phyloP scores from a whole-genome alignment of 2,888 invertebrate genomes.

The Corbicula japonica region DNA sequence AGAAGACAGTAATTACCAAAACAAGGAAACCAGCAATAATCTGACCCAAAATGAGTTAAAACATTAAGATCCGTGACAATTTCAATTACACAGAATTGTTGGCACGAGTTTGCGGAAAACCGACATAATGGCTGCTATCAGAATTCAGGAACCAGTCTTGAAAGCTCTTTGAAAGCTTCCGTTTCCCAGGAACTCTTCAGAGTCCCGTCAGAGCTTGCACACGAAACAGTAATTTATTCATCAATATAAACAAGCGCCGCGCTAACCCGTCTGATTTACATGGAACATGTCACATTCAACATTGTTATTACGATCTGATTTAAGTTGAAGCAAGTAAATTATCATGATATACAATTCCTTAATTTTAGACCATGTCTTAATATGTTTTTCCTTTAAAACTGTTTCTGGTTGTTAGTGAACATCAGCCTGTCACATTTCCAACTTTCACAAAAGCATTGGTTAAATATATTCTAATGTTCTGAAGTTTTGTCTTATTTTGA shows the following conservation, averaged over 20 bases:
- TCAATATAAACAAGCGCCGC: conserved; percentile 59
- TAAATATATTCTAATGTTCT: no score
- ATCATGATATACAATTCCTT: conserved; percentile 64
- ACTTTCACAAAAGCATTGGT: no score
- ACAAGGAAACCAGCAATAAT: conserved; percentile 33
- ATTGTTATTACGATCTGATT: conserved; percentile 63
- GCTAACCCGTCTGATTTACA: conserved; percentile 59
- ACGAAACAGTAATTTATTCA: conserved; percentile 69
- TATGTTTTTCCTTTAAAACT: conserved; percentile 65
- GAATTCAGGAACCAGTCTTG: conserved; percentile 59
- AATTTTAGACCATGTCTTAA: conserved; percentile 58
- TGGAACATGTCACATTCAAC: conserved; percentile 66
- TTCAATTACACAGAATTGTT: conserved; percentile 40
- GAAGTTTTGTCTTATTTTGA: no score
- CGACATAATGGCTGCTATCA: conserved; percentile 62
- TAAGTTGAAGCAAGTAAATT: conserved; percentile 58
- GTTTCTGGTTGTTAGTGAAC: conserved; percentile 56
- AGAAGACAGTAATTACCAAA: conserved; percentile 26
- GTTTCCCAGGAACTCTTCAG: conserved; percentile 46
- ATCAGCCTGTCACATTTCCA: conserved; percentile 48
- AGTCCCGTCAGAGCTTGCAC: conserved; percentile 54
- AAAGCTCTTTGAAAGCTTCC: conserved; percentile 64
- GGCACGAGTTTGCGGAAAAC: conserved; percentile 51
- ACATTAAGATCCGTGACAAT: conserved; percentile 48
- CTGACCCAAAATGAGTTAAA: conserved; percentile 33